Conservation (phyloP, 2,888 invertebrate species). For the Apoda limacodes region DNA sequence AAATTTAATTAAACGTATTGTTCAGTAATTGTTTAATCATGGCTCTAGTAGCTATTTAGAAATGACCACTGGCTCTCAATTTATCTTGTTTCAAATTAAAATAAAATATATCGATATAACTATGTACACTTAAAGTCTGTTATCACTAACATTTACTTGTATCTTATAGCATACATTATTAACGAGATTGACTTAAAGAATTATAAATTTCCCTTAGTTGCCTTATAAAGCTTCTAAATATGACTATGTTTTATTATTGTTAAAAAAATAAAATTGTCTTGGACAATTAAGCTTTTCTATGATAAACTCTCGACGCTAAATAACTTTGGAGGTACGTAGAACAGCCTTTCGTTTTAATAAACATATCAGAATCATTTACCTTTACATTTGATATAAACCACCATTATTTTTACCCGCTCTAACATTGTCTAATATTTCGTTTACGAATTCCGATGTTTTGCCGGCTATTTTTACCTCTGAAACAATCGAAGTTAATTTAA, state of each 20-base stretch:
- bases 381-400: conserved; percentile 79
- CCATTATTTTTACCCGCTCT: conserved; percentile 82
- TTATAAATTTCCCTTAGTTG: conserved; percentile 44
- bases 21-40: too few relatives aligned
- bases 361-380: conserved; percentile 29
- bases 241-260: conserved; percentile 32
- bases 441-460: conserved; percentile 93
- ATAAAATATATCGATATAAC: too few relatives aligned
- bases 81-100: too few relatives aligned
- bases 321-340: conserved; percentile 69
- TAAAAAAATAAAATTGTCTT: conserved; percentile 65
- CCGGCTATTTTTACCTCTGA: conserved; percentile 90
- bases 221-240: conserved; percentile 55
- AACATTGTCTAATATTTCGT: conserved; percentile 89
- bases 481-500: too few relatives aligned
- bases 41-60: too few relatives aligned
- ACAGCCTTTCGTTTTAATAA: conserved; percentile 64
- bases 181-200: conserved; percentile 26
- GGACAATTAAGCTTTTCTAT: conserved; percentile 51
- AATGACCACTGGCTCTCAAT: too few relatives aligned
- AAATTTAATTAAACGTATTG: too few relatives aligned
- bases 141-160: conserved; percentile 28
- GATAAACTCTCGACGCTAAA: conserved; percentile 48
- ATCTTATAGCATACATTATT: conserved; percentile 29
- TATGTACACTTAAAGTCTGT: conserved; percentile 12